phyloP scores from a whole-genome alignment of 2,797 vertebrate species.

The Clarias pachynema region DNA sequence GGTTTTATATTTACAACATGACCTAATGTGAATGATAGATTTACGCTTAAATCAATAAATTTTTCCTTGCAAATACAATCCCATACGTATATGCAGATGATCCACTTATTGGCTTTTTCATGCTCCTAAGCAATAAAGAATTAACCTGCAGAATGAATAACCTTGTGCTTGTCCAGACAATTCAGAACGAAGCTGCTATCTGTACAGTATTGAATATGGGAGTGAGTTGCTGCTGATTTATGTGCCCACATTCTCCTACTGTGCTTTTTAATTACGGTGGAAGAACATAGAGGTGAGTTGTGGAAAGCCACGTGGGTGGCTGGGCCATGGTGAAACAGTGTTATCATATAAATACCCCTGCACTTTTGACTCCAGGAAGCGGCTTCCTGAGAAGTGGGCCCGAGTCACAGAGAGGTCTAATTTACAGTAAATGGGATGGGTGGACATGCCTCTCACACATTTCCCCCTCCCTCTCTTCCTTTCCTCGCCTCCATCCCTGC shows the following conservation, averaged over 20 bases:
- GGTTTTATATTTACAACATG: background rate
- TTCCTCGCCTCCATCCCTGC: slow-evolving; percentile 62
- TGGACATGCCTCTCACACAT: slow-evolving; percentile 73
- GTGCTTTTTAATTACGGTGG: slow-evolving; percentile 73
- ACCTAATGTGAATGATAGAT: background rate
- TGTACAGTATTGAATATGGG: slow-evolving; percentile 22
- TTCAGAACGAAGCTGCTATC: slow-evolving; percentile 16
- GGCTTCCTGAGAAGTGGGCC: slow-evolving; percentile 76
- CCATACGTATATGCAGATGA: background rate
- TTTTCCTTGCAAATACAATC: background rate
- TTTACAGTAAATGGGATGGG: slow-evolving; percentile 76
- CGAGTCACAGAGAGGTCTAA: slow-evolving; percentile 73
- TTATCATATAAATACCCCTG: slow-evolving; percentile 82
- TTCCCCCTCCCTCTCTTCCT: slow-evolving; percentile 64
- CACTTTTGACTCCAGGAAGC: slow-evolving; percentile 83
- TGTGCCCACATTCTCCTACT: slow-evolving; percentile 68
- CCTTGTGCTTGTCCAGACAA: slow-evolving; percentile 14
- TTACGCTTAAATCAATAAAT: background rate
- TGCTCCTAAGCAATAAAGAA: background rate
- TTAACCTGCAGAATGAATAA: background rate
- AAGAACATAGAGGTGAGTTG: slow-evolving; percentile 66
- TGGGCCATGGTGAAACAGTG: slow-evolving; percentile 72
- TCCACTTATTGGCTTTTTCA: background rate
- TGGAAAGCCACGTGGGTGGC: slow-evolving; percentile 68
- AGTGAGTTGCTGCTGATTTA: slow-evolving; percentile 70